A percentile compares a stretch with the other conserved stretches of the same genome.
Conservation (phyloP, 92 coral and sea anemone genomes). For the Epizoanthus scotinus region DNA sequence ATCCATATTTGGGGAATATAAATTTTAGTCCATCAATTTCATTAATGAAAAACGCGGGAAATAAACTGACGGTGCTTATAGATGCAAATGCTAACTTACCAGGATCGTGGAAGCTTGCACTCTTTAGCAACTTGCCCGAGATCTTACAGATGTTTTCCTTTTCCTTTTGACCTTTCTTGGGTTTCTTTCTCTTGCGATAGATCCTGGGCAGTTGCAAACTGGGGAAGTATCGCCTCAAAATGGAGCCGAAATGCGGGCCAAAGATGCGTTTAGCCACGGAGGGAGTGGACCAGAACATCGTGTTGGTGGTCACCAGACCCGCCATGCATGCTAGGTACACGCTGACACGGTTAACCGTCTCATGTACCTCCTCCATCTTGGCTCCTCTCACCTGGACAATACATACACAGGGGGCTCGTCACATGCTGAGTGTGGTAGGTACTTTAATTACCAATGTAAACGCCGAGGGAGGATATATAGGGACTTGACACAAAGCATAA, state of each 20-base stretch:
- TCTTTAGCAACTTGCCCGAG: conserved; percentile 72
- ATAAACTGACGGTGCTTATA: too few species aligned
- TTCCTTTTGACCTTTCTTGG: conserved; percentile 46
- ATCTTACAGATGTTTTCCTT: conserved; percentile 56
- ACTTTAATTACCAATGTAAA: neutral
- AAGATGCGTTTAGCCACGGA: conserved; percentile 82
- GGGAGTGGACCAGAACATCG: conserved; percentile 76
- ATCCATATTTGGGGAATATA: too few species aligned
- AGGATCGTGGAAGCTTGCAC: conserved; percentile 83
- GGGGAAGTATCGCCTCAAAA: conserved; percentile 77
- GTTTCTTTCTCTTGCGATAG: conserved; percentile 67
- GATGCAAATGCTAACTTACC: conserved; percentile 57
- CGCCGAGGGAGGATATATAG: too few species aligned
- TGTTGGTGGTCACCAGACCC: conserved; percentile 78
- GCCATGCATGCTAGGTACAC: conserved; percentile 82
- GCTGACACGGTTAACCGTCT: conserved; percentile 62
- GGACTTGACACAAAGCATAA: too few species aligned
- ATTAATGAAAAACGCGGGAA: too few species aligned
- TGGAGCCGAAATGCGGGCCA: conserved; percentile 86
- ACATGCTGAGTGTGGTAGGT: neutral
- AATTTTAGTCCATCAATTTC: too few species aligned
- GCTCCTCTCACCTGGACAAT: conserved; percentile 79
- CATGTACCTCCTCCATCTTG: conserved; percentile 68
- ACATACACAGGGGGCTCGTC: neutral
- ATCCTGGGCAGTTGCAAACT: conserved; percentile 73